A percentile compares a stretch with the other conserved stretches of the same genome.
phyloP scores from a whole-genome alignment of 2,797 vertebrate species.

The Borostomias antarcticus region DNA sequence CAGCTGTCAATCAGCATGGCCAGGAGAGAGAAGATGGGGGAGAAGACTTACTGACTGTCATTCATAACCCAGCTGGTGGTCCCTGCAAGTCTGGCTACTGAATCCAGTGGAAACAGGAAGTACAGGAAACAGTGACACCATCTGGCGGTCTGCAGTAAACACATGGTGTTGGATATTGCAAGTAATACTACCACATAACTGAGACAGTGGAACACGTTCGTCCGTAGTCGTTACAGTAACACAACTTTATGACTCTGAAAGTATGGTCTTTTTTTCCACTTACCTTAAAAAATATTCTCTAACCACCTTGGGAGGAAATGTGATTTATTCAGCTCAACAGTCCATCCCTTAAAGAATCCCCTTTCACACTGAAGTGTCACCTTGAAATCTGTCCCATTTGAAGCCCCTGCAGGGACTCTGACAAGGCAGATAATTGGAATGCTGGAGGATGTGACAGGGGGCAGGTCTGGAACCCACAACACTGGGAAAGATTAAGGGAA shows the following conservation, averaged over 20 bases:
- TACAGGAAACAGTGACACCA: neutral
- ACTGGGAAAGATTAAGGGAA: neutral
- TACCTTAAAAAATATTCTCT: neutral
- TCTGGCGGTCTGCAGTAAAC: neutral
- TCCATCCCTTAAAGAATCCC: constrained; percentile 21
- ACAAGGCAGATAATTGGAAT: constrained; percentile 22
- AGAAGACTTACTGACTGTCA: neutral
- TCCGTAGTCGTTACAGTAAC: neutral
- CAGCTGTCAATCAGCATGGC: constrained; percentile 25
- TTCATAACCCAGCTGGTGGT: neutral
- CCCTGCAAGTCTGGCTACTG: neutral
- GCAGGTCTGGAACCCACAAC: neutral
- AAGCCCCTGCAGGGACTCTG: constrained; percentile 6
- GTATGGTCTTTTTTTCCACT: neutral
- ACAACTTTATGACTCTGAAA: neutral
- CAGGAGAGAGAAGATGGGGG: constrained; percentile 3
- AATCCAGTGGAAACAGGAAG: neutral
- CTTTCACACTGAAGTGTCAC: neutral
- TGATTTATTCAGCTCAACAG: constrained; percentile 7
- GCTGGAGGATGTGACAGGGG: neutral
- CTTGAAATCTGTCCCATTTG: constrained; percentile 14
- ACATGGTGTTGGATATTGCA: neutral
- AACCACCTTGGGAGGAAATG: neutral
- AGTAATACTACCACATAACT: neutral
- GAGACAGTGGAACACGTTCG: neutral